Base-by-base conservation (phyloP, 35 echinoderm and acorn worm genomes). In the Ptychodera flava region DNA sequence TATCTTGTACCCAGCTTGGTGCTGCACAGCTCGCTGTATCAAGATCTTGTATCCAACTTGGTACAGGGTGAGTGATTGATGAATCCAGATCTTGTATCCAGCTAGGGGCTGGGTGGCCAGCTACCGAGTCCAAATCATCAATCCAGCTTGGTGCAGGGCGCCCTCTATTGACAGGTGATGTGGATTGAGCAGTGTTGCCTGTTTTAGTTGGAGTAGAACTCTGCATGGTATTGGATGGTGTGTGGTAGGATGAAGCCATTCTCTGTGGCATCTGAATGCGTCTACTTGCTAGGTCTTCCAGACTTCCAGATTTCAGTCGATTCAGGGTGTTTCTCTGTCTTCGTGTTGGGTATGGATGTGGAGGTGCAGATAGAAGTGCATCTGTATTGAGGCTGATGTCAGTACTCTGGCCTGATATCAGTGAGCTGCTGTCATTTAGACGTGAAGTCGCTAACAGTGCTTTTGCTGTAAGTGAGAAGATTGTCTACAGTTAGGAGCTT, bases 11-110 rank as follows among this genome's bases (percentile, higher is more conserved):
- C 45, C 45, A 64, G 22, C 22, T 6, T 64, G 45, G 45, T 64
- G 22, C 45, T 6, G 6, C 22, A 64, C 6, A 6, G 22, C 6
- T 64, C 6, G 85, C 78, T 34, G 28, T 76, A 34, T 87, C 76
- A 36, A 87, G 32, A 28, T 83, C 85, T 29, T 91, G 85, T 78
- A 90, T 90, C 89, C 89, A 90, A 78, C 89, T 90, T 10, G 89
- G 89, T 37, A 78, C 82, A 79, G 76, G 33, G 37, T 82, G 86
- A 35, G 81, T 36, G 29, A 38, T 77, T 15, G 91, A 89, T 16
- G 35, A 34, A 64, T 88, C 87, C 16, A 92, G 87, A 80, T 92
- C 83, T 35, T 88, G 33, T 15, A 92, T 82, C 91, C 91, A 92
- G 81, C 80, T 87, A 0, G 91, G 90, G 28, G 33, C 34, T 30